These are phyloP conservation scores for Barypeithes pellucidus DNA, from an alignment of 2,888 invertebrate species.

Conservation along the genomic window DNA sequence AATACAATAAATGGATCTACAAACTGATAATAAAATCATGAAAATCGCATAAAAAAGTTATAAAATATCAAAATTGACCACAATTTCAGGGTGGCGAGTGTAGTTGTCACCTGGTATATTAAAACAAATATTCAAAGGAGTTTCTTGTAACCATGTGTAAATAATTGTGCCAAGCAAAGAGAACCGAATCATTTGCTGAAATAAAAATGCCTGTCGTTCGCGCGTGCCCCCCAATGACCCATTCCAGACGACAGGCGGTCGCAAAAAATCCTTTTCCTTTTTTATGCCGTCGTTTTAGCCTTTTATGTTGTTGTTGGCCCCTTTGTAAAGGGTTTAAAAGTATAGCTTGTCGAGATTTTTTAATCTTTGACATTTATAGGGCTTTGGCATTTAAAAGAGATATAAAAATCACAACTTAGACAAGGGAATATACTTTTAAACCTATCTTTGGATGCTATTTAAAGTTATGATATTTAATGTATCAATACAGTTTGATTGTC, in stretches of 20 bases:
- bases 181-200: slow-evolving; percentile 29
- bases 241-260: slow-evolving; percentile 16
- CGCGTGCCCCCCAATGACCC: slow-evolving; percentile 33
- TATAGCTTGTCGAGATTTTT: slow-evolving; percentile 3
- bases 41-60: no score
- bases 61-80: no score
- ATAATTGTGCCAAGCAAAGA: slow-evolving; percentile 15
- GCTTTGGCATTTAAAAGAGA: not conserved
- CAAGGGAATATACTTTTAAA: no score
- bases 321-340: slow-evolving; percentile 10
- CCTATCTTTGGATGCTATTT: no score
- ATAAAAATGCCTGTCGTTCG: slow-evolving; percentile 35
- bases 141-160: not conserved
- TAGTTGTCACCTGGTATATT: no score
- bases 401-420: no score
- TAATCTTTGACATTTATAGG: slow-evolving; percentile 1
- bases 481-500: no score
- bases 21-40: no score
- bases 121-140: slow-evolving; percentile 1
- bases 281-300: slow-evolving; percentile 21
- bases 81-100: no score
- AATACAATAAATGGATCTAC: no score
- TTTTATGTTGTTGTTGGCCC: slow-evolving; percentile 22
- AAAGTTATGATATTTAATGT: no score
- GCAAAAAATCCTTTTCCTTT: slow-evolving; percentile 31